Conservation (phyloP, 2,797 vertebrate genomes). For the Coilia nasus region DNA sequence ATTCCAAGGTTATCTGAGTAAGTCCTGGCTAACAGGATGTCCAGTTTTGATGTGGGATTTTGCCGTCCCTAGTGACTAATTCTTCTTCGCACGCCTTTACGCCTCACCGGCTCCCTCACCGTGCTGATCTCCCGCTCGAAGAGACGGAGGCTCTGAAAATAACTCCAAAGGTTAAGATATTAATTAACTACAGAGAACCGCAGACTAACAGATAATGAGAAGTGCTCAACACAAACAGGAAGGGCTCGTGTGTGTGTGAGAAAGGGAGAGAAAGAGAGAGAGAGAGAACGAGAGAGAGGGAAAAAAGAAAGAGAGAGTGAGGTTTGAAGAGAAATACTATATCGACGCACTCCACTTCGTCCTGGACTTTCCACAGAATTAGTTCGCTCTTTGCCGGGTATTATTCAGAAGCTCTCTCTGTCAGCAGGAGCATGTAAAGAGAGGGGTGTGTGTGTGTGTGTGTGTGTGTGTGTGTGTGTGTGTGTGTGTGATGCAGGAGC, state of each 20-base stretch:
- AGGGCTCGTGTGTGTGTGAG: slow-evolving; percentile 26
- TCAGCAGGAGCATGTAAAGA: too few species aligned
- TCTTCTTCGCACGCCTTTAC: not conserved
- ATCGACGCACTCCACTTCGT: slow-evolving; percentile 46
- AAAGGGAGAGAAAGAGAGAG: not conserved
- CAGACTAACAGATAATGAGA: slow-evolving; percentile 53
- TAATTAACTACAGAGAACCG: slow-evolving; percentile 55
- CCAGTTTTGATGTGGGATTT: slow-evolving; percentile 64
- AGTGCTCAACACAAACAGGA: slow-evolving; percentile 51
- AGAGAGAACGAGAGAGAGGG: not conserved
- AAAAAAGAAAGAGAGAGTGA: slow-evolving; percentile 1
- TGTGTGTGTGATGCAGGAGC: not conserved
- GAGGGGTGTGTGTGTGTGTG: too few species aligned
- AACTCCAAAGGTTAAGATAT: slow-evolving; percentile 62
- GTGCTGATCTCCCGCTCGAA: slow-evolving; percentile 48
- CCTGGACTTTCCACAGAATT: slow-evolving; percentile 52
- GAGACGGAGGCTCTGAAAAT: slow-evolving; percentile 52
- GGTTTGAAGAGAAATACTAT: slow-evolving; percentile 48
- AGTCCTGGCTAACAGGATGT: slow-evolving; percentile 67
- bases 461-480: too few species aligned
- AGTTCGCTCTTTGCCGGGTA: slow-evolving; percentile 37
- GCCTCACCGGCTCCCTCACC: slow-evolving; percentile 11
- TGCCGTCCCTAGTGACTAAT: slow-evolving; percentile 52
- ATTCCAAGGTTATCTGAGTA: slow-evolving; percentile 63
- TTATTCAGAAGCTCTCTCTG: not conserved